These are phyloP conservation scores for Trileptium ribeirensis DNA, from an alignment of 2,888 invertebrate species.

Conservation along the genomic window DNA sequence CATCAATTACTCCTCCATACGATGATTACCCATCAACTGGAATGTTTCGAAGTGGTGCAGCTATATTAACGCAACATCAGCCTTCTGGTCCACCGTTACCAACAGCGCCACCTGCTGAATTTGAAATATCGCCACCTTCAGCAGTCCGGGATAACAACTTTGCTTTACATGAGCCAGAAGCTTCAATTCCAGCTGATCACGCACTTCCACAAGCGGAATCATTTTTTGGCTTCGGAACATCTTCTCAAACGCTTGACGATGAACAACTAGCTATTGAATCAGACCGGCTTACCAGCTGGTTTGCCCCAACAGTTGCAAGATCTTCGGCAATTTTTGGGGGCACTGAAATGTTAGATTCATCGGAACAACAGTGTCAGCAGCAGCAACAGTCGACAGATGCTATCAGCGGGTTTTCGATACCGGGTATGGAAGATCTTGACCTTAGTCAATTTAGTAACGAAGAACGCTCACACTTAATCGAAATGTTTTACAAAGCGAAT, in stretches of 20 bases:
- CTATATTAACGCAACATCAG: too few relatives aligned
- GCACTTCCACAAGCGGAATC: too few relatives aligned
- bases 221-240: too few relatives aligned
- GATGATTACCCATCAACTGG: neutral
- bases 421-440: slow-evolving; percentile 24
- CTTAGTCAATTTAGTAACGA: slow-evolving; percentile 22
- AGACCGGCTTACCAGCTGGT: neutral
- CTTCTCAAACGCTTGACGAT: too few relatives aligned
- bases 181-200: too few relatives aligned
- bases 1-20: neutral
- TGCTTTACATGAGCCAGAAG: too few relatives aligned
- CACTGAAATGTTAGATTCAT: neutral
- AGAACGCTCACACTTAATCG: slow-evolving; percentile 21
- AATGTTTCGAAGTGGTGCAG: too few relatives aligned
- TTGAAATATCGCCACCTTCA: too few relatives aligned
- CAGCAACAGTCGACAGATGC: neutral
- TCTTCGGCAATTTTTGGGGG: neutral
- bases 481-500: slow-evolving; percentile 25
- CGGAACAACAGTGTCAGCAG: neutral
- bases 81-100: too few relatives aligned
- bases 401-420: neutral
- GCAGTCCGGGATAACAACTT: too few relatives aligned
- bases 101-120: too few relatives aligned
- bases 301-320: neutral
- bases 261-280: too few relatives aligned